phyloP scores from a whole-genome alignment of 2,888 invertebrate species.

The Xylocampa areola region DNA sequence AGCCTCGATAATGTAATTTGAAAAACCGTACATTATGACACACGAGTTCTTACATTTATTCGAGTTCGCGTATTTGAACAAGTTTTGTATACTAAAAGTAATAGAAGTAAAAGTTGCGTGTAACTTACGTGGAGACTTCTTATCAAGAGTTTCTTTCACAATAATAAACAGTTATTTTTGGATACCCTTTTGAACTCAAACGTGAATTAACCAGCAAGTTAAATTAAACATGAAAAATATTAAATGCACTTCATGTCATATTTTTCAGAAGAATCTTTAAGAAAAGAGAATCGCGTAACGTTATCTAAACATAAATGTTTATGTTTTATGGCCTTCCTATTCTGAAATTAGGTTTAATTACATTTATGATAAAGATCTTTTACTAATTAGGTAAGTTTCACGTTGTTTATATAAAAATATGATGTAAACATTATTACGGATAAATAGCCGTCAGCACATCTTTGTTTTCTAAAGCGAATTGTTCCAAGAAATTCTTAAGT shows the following conservation, averaged over 20 bases:
- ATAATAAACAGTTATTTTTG: slow-evolving; percentile 36
- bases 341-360: no score
- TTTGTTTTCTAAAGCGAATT: slow-evolving; percentile 20
- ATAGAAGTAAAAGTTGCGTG: slow-evolving; percentile 41
- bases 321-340: no score
- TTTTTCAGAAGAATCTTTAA: no score
- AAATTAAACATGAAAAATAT: no score
- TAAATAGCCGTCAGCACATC: slow-evolving; percentile 25
- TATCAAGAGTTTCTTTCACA: slow-evolving; percentile 31
- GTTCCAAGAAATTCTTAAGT: slow-evolving; percentile 52
- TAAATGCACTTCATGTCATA: no score
- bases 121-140: slow-evolving; percentile 26
- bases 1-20: slow-evolving; percentile 58
- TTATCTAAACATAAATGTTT: no score
- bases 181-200: slow-evolving; percentile 24
- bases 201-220: no score
- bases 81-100: slow-evolving; percentile 45
- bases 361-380: no score
- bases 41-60: slow-evolving; percentile 46
- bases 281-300: no score
- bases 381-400: neutral
- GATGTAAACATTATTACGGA: slow-evolving; percentile 28
- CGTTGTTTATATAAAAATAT: slow-evolving; percentile 12
- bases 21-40: slow-evolving; percentile 58
- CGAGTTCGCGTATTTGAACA: slow-evolving; percentile 40